Percentiles rank a stretch among this genome's conserved stretches.
These are phyloP conservation scores for Acleris holmiana DNA, from an alignment of 2,888 invertebrate species.

Conservation along the genomic window DNA sequence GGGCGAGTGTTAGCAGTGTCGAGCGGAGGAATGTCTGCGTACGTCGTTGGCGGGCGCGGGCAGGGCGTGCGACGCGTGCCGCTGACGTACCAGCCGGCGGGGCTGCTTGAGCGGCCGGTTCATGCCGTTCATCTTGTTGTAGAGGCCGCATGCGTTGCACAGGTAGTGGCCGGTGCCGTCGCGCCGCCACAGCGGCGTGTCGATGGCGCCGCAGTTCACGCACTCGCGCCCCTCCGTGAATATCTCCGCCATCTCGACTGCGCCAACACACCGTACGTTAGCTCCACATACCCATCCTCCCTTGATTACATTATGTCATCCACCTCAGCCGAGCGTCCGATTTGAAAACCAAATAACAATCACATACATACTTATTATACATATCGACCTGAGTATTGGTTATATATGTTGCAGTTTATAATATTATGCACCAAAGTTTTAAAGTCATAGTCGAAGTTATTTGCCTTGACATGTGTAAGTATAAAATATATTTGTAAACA, in stretches of 20 bases:
- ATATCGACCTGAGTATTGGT: neutral
- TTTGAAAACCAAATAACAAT: constrained; percentile 8
- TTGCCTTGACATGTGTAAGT: too few species aligned
- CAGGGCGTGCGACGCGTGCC: constrained; percentile 72
- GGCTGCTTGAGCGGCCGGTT: constrained; percentile 99
- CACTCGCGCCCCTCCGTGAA: constrained; percentile 98
- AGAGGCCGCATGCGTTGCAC: constrained; percentile 99
- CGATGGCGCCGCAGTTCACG: constrained; percentile 98
- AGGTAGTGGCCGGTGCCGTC: constrained; percentile 99
- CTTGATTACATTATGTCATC: constrained; percentile 16
- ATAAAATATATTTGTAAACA: neutral
- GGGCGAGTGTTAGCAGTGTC: constrained; percentile 44
- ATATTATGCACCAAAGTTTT: too few species aligned
- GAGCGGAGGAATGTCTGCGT: constrained; percentile 61
- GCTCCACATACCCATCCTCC: constrained; percentile 30
- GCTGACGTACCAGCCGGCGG: constrained; percentile 96
- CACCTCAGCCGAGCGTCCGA: constrained; percentile 47
- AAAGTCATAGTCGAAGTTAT: too few species aligned
- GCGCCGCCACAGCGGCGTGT: constrained; percentile 98
- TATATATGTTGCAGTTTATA: too few species aligned
- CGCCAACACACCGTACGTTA: constrained; percentile 49
- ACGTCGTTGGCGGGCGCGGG: constrained; percentile 68
- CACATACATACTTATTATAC: neutral
- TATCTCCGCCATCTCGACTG: constrained; percentile 89
- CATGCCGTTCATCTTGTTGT: constrained; percentile 99